Base-by-base conservation (phyloP, 1,140 invertebrate genomes). In the Lethocerus indicus region DNA sequence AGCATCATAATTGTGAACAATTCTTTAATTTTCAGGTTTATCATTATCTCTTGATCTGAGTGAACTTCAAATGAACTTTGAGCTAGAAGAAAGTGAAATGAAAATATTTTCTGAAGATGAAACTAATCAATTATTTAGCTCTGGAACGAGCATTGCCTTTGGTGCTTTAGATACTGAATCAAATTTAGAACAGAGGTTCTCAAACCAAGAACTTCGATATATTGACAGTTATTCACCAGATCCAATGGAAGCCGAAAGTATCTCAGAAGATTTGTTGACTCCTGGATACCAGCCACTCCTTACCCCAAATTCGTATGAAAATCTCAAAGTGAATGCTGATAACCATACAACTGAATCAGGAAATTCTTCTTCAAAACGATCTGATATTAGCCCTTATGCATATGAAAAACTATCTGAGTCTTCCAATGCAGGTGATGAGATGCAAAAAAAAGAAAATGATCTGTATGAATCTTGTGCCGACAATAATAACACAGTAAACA, bases 81-180 rank as follows among this genome's bases (percentile, higher is more conserved):
- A 86, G 51, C 72, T 85, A 13, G 84, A 87, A 58, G 85, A 89
- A 59, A 70, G 81, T 1, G 84, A 89, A 65, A 81, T 83, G 73
- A 73, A 81, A 57, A 87, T 87, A 66, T 84, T 88, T 61, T 84
- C 81, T 12, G 84, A 87, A 59, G 85, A 87, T 61, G 85, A 87
- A 56, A 77, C 77, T 2, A 59, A 57, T 44, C 57, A 59, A 42
- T 47, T 61, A 14, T 61, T 59, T 28, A 61, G 58, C 41, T 44
- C 41, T 3, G 47, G 52, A 14, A 46, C 29, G n/a, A 49, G 52
- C 25, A 45, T 45, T 16, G 27, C 35, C n/a, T 32, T 47, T 16
- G 27, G 42, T 6, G 20, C 41, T 24, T 29, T 47, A 12, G 49
- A 50, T 26, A 21, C 25, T 4, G 45, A 47, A 20, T 32, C 36